These are phyloP conservation scores for Scolopax rusticola DNA, from an alignment of 2,797 vertebrate genomes.

Conservation along the genomic window DNA sequence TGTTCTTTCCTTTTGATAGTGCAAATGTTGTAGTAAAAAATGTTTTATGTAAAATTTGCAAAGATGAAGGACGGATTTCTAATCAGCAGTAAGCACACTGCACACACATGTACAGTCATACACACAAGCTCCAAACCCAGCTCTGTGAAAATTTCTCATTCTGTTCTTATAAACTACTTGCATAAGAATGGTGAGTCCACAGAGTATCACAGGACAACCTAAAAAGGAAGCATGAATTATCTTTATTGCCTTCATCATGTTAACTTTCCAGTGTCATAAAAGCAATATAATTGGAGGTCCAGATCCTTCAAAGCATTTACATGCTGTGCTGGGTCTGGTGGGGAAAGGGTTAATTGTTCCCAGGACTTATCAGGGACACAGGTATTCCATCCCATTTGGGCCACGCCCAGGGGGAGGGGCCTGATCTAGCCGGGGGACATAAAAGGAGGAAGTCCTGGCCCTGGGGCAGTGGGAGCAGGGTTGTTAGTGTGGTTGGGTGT, in stretches of 20 bases:
- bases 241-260: neutral
- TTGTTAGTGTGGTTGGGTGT: too few species aligned
- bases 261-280: neutral
- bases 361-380: too few species aligned
- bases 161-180: neutral
- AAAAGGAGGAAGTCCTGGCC: too few species aligned
- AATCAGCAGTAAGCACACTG: neutral
- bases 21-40: neutral
- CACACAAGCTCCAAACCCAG: neutral
- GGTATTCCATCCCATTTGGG: too few species aligned
- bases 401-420: too few species aligned
- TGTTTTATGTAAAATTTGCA: neutral
- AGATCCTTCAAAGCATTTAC: neutral
- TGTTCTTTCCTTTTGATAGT: neutral
- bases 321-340: too few species aligned
- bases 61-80: neutral
- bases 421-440: too few species aligned
- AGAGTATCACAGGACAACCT: neutral
- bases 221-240: neutral
- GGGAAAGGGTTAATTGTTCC: too few species aligned
- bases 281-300: neutral
- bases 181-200: neutral
- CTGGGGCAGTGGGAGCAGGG: too few species aligned
- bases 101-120: fast-evolving
- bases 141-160: neutral